Conservation (phyloP, 1,140 invertebrate species). For the Hyles euphorbiae region DNA sequence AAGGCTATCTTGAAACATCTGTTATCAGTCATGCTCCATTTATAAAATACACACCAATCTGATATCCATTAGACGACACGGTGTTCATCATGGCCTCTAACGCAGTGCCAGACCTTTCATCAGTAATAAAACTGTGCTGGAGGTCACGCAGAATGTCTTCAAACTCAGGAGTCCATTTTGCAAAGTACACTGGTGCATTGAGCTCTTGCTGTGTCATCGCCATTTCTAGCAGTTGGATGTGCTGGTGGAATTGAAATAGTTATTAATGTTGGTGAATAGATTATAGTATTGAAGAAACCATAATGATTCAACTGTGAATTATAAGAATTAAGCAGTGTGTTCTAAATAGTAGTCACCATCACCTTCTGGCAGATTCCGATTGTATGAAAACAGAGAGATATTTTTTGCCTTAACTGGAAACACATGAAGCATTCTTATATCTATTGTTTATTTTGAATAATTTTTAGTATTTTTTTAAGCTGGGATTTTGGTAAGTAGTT, state of each 20-base stretch:
- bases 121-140: conserved; percentile 74
- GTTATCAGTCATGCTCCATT: no score
- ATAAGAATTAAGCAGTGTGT: no score
- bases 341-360: no score
- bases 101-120: conserved; percentile 76
- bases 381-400: no score
- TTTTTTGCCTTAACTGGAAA: no score
- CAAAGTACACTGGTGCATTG: conserved; percentile 93
- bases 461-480: no score
- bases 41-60: conserved; percentile 45
- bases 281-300: no score
- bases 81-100: conserved; percentile 88
- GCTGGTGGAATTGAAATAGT: conserved; percentile 66
- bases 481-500: no score
- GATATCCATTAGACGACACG: conserved; percentile 90
- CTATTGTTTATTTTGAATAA: no score
- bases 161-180: conserved; percentile 83
- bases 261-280: not conserved
- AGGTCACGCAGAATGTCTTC: conserved; percentile 87
- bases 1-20: not conserved
- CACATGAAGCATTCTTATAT: no score
- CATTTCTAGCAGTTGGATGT: conserved; percentile 88
- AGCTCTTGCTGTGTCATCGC: conserved; percentile 88
- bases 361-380: no score
- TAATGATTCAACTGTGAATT: no score